Evolutionary conservation across 2,113 vertebrate species (phyloP).

Genomic region (Stercorarius parasiticus): DNA sequence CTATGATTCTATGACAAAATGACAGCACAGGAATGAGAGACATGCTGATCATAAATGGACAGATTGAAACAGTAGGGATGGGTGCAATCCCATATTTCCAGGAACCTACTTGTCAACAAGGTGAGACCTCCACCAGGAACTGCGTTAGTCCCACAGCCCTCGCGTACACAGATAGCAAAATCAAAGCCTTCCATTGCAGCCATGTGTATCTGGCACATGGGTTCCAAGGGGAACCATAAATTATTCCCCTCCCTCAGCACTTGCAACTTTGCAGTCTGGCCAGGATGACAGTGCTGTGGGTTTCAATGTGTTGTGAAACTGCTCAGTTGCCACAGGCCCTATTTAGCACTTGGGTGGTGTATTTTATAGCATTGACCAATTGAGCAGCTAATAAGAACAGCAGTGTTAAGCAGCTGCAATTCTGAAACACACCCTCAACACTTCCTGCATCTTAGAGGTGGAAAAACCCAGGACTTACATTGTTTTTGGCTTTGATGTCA

Average conservation of each 20-base stretch:
- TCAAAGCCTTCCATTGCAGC: background rate
- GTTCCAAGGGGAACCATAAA: background rate
- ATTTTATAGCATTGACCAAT: background rate
- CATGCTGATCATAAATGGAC: background rate
- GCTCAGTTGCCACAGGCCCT: background rate
- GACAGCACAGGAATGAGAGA: background rate
- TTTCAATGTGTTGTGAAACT: background rate
- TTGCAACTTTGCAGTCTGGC: background rate
- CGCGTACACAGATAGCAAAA: background rate
- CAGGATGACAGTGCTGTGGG: background rate
- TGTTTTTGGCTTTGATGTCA: conserved; percentile 83
- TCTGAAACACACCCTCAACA: background rate
- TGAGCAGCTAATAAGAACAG: background rate
- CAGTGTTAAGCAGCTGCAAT: fast-evolving
- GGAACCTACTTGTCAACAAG: background rate
- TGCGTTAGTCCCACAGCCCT: background rate
- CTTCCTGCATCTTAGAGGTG: background rate
- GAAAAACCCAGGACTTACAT: conserved; percentile 67
- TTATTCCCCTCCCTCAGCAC: background rate
- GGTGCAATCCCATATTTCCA: background rate
- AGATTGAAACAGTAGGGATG: background rate
- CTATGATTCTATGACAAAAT: background rate
- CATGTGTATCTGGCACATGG: fast-evolving
- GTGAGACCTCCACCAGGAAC: background rate
- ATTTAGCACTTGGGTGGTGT: background rate